Evolutionary conservation across 2,797 vertebrate species (phyloP).

Genomic region (Crocodylus rhombifer): DNA sequence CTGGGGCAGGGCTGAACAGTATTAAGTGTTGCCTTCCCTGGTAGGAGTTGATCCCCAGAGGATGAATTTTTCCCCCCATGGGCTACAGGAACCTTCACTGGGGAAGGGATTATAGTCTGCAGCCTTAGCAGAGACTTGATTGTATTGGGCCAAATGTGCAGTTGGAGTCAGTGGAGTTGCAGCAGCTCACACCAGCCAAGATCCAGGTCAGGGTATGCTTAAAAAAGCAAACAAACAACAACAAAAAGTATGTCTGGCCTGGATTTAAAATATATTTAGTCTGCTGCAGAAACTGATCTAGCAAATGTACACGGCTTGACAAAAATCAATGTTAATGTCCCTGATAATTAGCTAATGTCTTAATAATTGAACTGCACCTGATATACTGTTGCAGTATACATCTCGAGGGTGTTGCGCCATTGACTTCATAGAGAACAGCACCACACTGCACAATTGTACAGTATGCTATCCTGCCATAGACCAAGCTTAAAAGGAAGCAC

Average conservation of each 20-base stretch:
- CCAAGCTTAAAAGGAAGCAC: not conserved
- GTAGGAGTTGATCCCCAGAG: not conserved
- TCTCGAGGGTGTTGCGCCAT: not conserved
- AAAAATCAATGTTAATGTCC: slow-evolving; percentile 79
- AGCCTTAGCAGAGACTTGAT: not conserved
- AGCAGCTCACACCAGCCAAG: not conserved
- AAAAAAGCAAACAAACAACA: not conserved
- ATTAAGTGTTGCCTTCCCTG: not conserved
- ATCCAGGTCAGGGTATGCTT: not conserved
- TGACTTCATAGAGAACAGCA: not conserved
- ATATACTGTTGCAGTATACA: not conserved
- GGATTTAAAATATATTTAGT: not conserved
- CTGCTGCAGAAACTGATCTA: slow-evolving; percentile 47
- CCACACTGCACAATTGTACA: accelerated
- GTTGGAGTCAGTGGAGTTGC: not conserved
- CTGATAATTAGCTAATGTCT: slow-evolving; percentile 80
- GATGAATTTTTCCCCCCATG: not conserved
- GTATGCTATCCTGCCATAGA: not conserved
- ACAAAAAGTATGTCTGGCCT: no score
- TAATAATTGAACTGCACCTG: slow-evolving; percentile 72
- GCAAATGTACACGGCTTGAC: slow-evolving; percentile 67
- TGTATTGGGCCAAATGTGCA: not conserved
- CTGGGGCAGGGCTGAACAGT: not conserved
- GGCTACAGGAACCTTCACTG: not conserved
- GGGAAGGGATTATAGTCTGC: not conserved